Evolutionary conservation across 2,888 invertebrate species (phyloP).

Genomic region (Selenia dentaria): DNA sequence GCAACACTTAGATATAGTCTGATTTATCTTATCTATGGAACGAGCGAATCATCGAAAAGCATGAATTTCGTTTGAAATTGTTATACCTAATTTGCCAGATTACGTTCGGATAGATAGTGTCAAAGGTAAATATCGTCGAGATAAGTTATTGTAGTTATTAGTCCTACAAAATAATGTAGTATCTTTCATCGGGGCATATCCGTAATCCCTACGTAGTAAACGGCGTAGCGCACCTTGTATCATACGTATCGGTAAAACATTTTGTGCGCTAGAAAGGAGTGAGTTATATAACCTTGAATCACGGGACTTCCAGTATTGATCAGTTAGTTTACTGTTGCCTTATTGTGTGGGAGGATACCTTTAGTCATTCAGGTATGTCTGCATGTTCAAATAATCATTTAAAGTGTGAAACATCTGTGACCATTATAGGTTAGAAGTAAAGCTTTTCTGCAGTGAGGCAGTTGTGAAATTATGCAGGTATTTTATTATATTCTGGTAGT

Average conservation of each 20-base stretch:
- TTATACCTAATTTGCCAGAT: conserved; percentile 67
- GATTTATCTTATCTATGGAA: too few relatives aligned
- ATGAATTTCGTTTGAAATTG: conserved; percentile 64
- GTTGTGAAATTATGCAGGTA: too few relatives aligned
- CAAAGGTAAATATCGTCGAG: conserved; percentile 72
- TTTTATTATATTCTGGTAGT: too few relatives aligned
- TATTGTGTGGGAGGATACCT: conserved; percentile 43
- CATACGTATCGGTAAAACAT: too few relatives aligned
- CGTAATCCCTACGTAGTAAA: too few relatives aligned
- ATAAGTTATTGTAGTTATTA: too few relatives aligned
- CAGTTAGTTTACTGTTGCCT: conserved; percentile 45
- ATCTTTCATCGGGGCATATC: too few relatives aligned
- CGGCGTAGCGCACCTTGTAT: too few relatives aligned
- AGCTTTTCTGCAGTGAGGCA: too few relatives aligned
- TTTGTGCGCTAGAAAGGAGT: conserved; percentile 56
- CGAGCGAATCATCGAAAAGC: conserved; percentile 52
- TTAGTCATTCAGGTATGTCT: conserved; percentile 47
- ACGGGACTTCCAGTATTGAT: conserved; percentile 79
- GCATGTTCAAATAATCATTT: conserved; percentile 3
- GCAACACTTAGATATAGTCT: too few relatives aligned
- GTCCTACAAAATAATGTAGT: too few relatives aligned
- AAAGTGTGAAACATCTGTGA: conserved; percentile 4
- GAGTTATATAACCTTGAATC: conserved; percentile 84
- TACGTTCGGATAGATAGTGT: conserved; percentile 63
- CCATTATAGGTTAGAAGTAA: conserved; percentile 1